phyloP scores from a whole-genome alignment of 1,140 invertebrate species.

The Anadara kagoshimensis region DNA sequence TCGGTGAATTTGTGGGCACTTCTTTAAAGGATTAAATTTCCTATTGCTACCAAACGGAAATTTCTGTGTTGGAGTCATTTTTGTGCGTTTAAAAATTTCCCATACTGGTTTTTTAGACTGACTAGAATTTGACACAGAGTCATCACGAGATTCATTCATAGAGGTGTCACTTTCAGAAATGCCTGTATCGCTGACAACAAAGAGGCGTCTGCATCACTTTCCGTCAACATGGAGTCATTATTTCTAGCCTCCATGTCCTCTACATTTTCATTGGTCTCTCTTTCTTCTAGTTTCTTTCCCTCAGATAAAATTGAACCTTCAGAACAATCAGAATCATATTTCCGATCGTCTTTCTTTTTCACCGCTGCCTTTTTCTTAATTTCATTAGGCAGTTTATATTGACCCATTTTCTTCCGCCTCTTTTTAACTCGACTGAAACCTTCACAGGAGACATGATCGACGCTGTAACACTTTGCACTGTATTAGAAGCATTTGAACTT shows the following conservation, averaged over 20 bases:
- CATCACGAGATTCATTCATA: not conserved
- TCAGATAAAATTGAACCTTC: not conserved
- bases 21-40: too few relatives aligned
- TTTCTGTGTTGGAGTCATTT: slow-evolving; percentile 24
- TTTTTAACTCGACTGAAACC: slow-evolving; percentile 33
- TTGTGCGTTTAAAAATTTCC: slow-evolving; percentile 22
- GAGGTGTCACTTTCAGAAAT: not conserved
- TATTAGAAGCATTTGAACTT: not conserved
- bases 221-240: slow-evolving; percentile 5
- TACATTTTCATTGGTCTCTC: not conserved
- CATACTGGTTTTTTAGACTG: slow-evolving; percentile 8
- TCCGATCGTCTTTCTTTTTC: slow-evolving; percentile 36
- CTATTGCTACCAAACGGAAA: slow-evolving; percentile 26
- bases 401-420: slow-evolving; percentile 31
- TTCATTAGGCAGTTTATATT: slow-evolving; percentile 45
- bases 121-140: not conserved
- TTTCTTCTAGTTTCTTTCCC: slow-evolving; percentile 7
- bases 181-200: slow-evolving; percentile 3
- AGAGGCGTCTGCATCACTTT: slow-evolving; percentile 8
- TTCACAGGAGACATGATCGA: slow-evolving; percentile 10
- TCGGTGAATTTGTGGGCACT: too few relatives aligned
- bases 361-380: slow-evolving; percentile 34
- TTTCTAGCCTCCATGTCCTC: not conserved
- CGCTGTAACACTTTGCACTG: slow-evolving; percentile 9
- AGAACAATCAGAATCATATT: slow-evolving; percentile 20